Conservation (phyloP, 2,888 invertebrate species). For the Papilio gigon region DNA sequence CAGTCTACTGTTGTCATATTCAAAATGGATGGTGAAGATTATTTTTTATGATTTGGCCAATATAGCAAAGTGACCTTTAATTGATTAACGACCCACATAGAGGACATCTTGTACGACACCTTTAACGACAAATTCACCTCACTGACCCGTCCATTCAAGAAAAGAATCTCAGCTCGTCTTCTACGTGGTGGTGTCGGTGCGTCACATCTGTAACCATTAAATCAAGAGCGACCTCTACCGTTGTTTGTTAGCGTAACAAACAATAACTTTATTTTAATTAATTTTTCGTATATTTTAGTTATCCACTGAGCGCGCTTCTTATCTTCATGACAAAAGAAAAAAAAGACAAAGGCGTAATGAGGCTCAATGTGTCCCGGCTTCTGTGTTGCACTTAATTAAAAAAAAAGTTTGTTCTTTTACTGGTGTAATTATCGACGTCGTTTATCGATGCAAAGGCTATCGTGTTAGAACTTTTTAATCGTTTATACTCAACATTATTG, state of each 20-base stretch:
- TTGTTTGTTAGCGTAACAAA: neutral
- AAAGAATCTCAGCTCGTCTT: no score
- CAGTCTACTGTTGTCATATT: neutral
- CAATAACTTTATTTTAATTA: neutral
- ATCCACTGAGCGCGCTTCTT: constrained; percentile 24
- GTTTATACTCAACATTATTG: constrained; percentile 46
- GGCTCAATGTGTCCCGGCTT: constrained; percentile 33
- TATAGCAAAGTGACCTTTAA: no score
- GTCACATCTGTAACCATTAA: no score
- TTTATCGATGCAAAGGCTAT: constrained; percentile 62
- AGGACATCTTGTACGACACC: no score
- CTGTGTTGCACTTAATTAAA: constrained; percentile 42
- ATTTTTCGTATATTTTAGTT: constrained; percentile 14
- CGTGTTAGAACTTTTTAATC: constrained; percentile 61
- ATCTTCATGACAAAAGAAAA: constrained; percentile 40
- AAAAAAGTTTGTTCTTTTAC: constrained; percentile 41
- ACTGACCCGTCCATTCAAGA: no score
- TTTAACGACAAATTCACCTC: no score
- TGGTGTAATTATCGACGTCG: constrained; percentile 42
- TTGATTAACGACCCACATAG: no score
- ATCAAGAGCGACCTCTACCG: neutral
- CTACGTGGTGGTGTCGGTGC: no score
- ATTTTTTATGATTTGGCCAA: no score
- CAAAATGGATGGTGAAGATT: neutral
- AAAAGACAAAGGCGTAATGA: constrained; percentile 39